phyloP scores from a whole-genome alignment of 2,113 vertebrate genomes.

The Setophaga kirtlandii region DNA sequence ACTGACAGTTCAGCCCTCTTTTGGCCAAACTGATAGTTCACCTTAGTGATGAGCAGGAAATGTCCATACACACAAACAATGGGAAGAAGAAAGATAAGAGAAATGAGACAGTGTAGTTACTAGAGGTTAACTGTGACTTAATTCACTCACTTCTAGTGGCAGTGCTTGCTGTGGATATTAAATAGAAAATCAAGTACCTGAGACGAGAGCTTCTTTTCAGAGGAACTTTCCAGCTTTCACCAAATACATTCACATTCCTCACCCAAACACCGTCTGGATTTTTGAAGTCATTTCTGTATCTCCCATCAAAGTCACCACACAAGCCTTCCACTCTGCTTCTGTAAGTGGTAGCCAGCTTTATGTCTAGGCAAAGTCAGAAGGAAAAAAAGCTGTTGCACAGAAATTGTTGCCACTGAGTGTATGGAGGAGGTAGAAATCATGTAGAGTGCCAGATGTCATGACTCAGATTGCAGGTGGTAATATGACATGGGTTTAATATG shows the following conservation, averaged over 20 bases:
- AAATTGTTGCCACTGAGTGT: neutral
- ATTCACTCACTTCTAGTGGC: neutral
- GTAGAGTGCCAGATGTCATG: neutral
- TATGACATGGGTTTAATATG: fast-evolving
- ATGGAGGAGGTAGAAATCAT: neutral
- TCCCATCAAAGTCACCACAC: conserved; percentile 82
- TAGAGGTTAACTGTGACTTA: neutral
- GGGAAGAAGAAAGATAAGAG: neutral
- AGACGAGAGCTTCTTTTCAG: neutral
- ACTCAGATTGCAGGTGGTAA: neutral
- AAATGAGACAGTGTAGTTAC: neutral
- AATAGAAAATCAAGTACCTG: conserved; percentile 50
- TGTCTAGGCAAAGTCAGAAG: conserved; percentile 63
- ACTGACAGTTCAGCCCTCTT: neutral
- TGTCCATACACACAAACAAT: neutral
- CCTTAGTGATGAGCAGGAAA: neutral
- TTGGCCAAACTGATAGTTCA: neutral
- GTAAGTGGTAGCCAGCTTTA: conserved; percentile 76
- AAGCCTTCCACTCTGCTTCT: conserved; percentile 76
- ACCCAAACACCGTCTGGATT: conserved; percentile 74
- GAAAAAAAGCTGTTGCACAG: neutral
- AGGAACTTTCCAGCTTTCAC: conserved; percentile 82
- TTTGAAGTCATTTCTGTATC: conserved; percentile 73
- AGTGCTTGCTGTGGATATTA: neutral
- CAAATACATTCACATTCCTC: conserved; percentile 67